Conservation (phyloP, 2,113 vertebrate genomes). For the Grus americana region DNA sequence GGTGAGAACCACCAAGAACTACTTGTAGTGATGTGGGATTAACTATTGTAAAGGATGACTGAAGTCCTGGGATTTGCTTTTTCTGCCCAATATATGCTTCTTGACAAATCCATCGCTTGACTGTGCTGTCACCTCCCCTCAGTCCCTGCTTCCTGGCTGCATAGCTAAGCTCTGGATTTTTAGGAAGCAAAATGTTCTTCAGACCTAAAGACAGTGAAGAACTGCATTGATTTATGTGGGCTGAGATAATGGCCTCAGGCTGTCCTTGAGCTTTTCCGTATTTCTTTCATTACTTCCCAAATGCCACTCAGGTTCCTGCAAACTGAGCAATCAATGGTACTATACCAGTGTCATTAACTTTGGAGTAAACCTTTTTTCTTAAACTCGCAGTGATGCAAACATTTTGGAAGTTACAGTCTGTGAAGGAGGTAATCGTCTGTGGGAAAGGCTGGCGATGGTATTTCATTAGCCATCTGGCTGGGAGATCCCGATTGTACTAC, state of each 20-base stretch:
- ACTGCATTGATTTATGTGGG: not conserved
- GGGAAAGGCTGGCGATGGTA: not conserved
- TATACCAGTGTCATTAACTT: not conserved
- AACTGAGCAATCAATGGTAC: not conserved
- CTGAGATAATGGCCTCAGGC: not conserved
- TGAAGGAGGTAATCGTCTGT: not conserved
- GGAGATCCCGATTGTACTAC: not conserved
- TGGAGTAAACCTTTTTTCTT: not conserved
- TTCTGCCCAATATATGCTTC: not conserved
- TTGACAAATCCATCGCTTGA: not conserved
- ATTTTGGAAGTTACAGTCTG: not conserved
- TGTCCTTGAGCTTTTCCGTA: not conserved
- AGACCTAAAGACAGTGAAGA: not conserved
- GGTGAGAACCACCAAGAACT: not conserved
- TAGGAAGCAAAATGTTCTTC: not conserved
- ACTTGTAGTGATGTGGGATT: fast-evolving
- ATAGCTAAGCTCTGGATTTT: not conserved
- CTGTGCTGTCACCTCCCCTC: not conserved
- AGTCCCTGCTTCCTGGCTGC: not conserved
- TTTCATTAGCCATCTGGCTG: not conserved
- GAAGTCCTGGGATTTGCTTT: not conserved
- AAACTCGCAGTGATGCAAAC: not conserved
- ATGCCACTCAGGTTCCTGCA: not conserved
- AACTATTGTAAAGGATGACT: not conserved
- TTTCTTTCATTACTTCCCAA: not conserved